Conservation (phyloP, 2,113 vertebrate genomes). For the Vidua chalybeata region DNA sequence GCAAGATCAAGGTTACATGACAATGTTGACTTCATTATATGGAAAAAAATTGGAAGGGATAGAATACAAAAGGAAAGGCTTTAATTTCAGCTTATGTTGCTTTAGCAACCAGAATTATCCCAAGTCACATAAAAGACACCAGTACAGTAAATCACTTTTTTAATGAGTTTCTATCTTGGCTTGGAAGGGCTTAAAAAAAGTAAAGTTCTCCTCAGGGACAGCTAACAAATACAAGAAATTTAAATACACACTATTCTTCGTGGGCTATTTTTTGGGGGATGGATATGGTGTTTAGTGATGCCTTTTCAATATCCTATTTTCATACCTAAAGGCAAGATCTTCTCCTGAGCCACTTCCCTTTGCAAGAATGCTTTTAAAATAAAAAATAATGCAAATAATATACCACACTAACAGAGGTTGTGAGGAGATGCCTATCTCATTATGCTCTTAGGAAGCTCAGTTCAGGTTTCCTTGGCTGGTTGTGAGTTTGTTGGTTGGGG, state of each 20-base stretch:
- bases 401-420: not conserved
- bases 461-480: not conserved
- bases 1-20: slow-evolving; percentile 63
- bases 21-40: slow-evolving; percentile 36
- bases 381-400: not conserved
- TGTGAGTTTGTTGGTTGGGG: not conserved
- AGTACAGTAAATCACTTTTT: slow-evolving; percentile 25
- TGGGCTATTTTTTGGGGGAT: too few relatives aligned
- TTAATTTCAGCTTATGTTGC: slow-evolving; percentile 47
- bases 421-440: not conserved
- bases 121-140: slow-evolving; percentile 16
- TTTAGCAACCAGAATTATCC: slow-evolving; percentile 64
- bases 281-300: not conserved
- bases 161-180: not conserved
- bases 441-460: not conserved
- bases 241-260: not conserved
- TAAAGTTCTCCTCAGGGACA: not conserved
- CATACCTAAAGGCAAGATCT: not conserved
- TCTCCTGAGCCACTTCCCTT: not conserved
- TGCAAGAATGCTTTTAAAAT: not conserved
- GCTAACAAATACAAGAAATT: slow-evolving; percentile 1
- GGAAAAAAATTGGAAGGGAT: slow-evolving; percentile 49
- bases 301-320: not conserved
- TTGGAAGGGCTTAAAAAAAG: slow-evolving; percentile 22
- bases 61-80: slow-evolving; percentile 48